Conservation (phyloP, 2,888 invertebrate genomes). For the Cryptus viduatorius region DNA sequence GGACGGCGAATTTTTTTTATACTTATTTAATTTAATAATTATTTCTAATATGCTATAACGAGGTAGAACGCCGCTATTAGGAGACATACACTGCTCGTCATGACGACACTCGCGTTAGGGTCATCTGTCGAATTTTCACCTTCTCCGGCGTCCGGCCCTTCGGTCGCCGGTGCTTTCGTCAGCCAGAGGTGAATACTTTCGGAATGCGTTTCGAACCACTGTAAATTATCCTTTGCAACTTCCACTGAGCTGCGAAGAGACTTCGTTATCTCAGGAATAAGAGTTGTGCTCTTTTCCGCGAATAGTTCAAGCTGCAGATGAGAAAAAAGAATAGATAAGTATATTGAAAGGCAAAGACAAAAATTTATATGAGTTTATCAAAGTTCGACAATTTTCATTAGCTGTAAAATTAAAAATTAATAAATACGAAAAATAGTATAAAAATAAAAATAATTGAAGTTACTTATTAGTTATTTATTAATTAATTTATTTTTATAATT, state of each 20-base stretch:
- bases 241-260: slow-evolving; percentile 35
- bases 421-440: neutral
- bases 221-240: slow-evolving; percentile 66
- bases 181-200: slow-evolving; percentile 64
- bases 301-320: slow-evolving; percentile 70
- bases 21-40: neutral
- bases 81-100: slow-evolving; percentile 33
- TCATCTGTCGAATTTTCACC: neutral
- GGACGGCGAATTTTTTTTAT: neutral
- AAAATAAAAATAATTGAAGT: neutral
- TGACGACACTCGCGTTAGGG: slow-evolving; percentile 9
- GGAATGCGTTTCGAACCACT: slow-evolving; percentile 55
- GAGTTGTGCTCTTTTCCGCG: neutral
- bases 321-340: slow-evolving; percentile 11
- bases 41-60: slow-evolving; percentile 10
- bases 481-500: too few species aligned
- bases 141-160: neutral
- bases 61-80: slow-evolving; percentile 8
- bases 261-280: slow-evolving; percentile 11
- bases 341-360: neutral
- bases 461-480: neutral
- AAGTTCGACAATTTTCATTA: neutral
- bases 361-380: neutral
- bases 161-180: neutral
- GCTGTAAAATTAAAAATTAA: neutral